These are phyloP conservation scores for Orchestia grillus DNA, from an alignment of 1,140 invertebrate genomes.

Conservation along the genomic window DNA sequence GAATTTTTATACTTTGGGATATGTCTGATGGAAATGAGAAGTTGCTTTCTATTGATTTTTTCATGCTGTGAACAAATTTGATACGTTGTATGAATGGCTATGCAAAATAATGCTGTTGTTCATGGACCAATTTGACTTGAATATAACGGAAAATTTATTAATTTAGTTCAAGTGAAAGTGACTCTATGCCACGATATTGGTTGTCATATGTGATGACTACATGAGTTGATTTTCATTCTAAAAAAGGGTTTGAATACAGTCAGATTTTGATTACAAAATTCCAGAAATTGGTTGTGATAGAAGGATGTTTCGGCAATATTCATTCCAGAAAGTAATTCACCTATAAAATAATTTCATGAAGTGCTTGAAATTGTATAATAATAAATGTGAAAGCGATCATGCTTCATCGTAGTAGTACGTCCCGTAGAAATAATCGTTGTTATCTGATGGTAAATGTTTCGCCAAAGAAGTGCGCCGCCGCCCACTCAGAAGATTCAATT, in stretches of 20 bases:
- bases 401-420: neutral
- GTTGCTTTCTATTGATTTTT: neutral
- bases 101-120: neutral
- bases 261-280: neutral
- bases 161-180: neutral
- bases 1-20: conserved; percentile 24
- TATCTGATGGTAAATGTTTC: neutral
- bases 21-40: neutral
- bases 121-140: neutral
- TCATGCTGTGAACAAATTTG: neutral
- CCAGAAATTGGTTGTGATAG: neutral
- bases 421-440: neutral
- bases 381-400: neutral
- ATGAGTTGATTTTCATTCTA: neutral
- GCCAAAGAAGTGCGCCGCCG: neutral
- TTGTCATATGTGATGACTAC: neutral
- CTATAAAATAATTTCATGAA: neutral
- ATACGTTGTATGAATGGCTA: neutral
- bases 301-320: neutral
- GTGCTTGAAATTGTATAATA: too few relatives aligned
- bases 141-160: neutral
- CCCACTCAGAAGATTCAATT: neutral
- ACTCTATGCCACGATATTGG: neutral
- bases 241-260: neutral
- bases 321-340: neutral